Conservation (phyloP, 2,113 vertebrate species). For the Athene cunicularia region DNA sequence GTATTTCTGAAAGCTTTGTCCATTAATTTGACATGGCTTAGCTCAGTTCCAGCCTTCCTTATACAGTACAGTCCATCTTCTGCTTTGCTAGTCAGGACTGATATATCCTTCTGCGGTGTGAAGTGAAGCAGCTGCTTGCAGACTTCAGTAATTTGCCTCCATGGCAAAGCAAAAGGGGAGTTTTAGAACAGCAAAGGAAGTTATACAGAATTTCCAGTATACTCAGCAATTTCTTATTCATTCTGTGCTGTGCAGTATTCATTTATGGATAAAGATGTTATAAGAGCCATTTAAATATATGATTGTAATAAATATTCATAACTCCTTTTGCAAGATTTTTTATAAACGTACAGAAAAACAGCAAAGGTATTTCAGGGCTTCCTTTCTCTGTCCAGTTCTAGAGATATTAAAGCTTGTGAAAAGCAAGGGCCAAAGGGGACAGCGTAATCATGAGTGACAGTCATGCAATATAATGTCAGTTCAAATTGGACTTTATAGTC, state of each 20-base stretch:
- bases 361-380: neutral
- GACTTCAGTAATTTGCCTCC: neutral
- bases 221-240: constrained; percentile 4
- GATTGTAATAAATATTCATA: neutral
- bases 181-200: neutral
- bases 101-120: constrained; percentile 5
- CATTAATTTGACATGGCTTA: constrained; percentile 54
- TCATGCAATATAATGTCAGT: neutral
- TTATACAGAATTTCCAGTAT: neutral
- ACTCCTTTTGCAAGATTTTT: neutral
- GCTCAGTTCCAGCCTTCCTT: constrained; percentile 9
- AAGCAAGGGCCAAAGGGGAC: neutral
- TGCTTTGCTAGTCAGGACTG: neutral
- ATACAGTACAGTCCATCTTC: neutral
- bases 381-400: neutral
- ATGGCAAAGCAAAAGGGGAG: neutral
- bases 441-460: neutral
- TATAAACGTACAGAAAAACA: neutral
- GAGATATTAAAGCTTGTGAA: neutral
- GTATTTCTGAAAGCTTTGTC: constrained; percentile 54
- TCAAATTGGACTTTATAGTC: neutral
- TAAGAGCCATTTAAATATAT: neutral
- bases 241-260: neutral
- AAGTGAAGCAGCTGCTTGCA: constrained; percentile 9
- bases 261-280: neutral